Evolutionary conservation across 2,797 vertebrate genomes (phyloP).

Genomic region (Centroberyx gerrardi): DNA sequence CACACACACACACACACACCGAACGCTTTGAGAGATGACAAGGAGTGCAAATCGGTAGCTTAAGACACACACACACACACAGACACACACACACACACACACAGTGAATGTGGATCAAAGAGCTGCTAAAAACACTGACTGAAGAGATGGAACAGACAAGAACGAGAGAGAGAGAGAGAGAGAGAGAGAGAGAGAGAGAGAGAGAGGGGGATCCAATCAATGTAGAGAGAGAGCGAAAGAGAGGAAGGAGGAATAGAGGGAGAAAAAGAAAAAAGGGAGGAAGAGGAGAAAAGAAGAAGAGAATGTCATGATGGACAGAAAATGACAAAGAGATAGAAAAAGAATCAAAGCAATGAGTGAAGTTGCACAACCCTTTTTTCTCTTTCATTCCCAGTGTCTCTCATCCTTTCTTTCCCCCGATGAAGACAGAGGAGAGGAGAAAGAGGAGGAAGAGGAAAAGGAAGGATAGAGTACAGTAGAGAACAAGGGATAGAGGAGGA

Average conservation of each 20-base stretch:
- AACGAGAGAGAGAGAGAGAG: background rate
- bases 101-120: background rate
- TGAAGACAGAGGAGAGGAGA: background rate
- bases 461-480: background rate
- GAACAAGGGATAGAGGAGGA: background rate
- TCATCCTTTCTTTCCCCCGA: too few relatives aligned
- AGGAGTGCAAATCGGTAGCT: background rate
- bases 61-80: background rate
- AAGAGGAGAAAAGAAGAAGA: background rate
- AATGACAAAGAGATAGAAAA: background rate
- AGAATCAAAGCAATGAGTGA: background rate
- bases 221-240: background rate
- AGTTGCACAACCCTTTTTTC: too few relatives aligned
- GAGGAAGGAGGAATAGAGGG: background rate
- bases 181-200: background rate
- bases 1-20: too few relatives aligned
- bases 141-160: too few relatives aligned
- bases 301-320: background rate
- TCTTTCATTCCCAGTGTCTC: too few relatives aligned
- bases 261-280: background rate
- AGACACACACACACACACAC: background rate
- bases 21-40: background rate
- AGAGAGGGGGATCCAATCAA: background rate
- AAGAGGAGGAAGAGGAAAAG: background rate
- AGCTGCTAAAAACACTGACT: background rate